A percentile compares a stretch with the other conserved stretches of the same genome.
Evolutionary conservation across 2,797 vertebrate species (phyloP).

Genomic region (Myotis findleyi): DNA sequence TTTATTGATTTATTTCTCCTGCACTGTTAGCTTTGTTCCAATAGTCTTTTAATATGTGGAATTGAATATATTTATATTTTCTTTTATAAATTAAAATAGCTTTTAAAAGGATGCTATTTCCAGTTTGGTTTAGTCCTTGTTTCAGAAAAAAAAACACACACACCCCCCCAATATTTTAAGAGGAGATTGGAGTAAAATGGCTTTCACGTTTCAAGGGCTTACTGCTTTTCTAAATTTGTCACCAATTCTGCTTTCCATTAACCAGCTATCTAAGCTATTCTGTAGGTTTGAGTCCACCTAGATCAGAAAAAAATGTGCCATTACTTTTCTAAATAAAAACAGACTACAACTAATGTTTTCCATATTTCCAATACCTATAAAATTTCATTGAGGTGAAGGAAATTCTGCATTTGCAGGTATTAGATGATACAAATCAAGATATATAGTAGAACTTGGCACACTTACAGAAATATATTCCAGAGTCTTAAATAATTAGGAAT

Average conservation of each 20-base stretch:
- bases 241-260: not conserved
- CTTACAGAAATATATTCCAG: not conserved
- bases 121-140: not conserved
- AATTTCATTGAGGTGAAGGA: not conserved
- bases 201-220: not conserved
- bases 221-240: not conserved
- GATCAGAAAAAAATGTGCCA: not conserved
- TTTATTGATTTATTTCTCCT: not conserved
- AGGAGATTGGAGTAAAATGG: not conserved
- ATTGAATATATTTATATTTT: not conserved
- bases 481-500: constrained; percentile 1
- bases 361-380: not conserved
- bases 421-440: not conserved
- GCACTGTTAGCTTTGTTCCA: not conserved
- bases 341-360: not conserved
- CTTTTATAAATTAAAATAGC: not conserved
- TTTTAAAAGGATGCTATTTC: not conserved
- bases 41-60: not conserved
- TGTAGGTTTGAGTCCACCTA: not conserved
- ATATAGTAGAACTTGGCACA: not conserved
- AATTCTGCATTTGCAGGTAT: not conserved
- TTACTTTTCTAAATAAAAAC: not conserved
- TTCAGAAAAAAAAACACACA: not conserved
- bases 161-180: not conserved
- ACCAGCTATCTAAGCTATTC: not conserved